Conservation (phyloP, 2,113 vertebrate species). For the Rhipidura dahli region DNA sequence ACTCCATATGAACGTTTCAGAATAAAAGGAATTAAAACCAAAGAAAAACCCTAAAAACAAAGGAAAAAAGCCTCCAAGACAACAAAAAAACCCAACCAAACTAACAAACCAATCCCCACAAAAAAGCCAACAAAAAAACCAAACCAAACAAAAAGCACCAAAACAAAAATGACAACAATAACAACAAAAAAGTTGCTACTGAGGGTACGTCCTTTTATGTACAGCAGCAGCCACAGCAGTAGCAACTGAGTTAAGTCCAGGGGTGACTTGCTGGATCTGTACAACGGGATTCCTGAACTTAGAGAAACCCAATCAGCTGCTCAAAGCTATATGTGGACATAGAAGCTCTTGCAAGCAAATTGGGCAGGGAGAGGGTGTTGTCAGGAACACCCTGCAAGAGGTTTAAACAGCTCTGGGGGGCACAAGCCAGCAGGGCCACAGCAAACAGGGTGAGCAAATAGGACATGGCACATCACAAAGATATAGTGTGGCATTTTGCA, state of each 20-base stretch:
- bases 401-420: not conserved
- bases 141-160: not conserved
- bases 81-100: not conserved
- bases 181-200: not conserved
- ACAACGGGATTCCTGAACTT: not conserved
- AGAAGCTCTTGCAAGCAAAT: not conserved
- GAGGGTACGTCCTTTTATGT: not conserved
- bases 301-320: not conserved
- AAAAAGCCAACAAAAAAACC: not conserved
- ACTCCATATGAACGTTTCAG: not conserved
- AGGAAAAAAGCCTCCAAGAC: not conserved
- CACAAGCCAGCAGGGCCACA: accelerated
- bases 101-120: too few species aligned
- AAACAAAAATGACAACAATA: not conserved
- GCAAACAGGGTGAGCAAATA: too few species aligned
- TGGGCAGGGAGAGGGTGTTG: too few species aligned
- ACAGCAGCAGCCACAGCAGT: not conserved
- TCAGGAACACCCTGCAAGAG: not conserved
- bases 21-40: not conserved
- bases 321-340: too few species aligned
- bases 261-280: not conserved
- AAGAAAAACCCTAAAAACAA: accelerated
- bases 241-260: not conserved
- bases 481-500: not conserved
- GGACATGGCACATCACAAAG: not conserved